Base-by-base conservation (phyloP, 92 coral and sea anemone species). In the Zoanthus gigantus region DNA sequence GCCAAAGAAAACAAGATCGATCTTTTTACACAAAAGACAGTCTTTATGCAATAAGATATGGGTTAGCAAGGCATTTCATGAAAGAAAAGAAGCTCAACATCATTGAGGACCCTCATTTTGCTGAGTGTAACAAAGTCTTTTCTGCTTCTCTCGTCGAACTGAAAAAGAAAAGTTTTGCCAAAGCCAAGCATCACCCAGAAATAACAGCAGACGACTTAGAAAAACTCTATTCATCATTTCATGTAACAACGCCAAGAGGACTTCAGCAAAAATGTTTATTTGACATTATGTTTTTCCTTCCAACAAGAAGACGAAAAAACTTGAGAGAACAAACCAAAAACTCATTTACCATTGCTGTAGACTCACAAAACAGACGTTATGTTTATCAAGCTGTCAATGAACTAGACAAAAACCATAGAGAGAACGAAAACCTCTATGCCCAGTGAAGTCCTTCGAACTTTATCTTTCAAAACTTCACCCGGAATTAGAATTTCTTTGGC, bases 261-360 rank as follows among this genome's bases (percentile, higher is more conserved):
- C 29, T 61, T 6, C 68, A 61, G 68, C 68, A 17, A 15, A 61
- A 61, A 4, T 61, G 65, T 61, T 18, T 16, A 15, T 85, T 92
- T 74, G 67, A 89, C 76, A 63, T 92, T 0, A 89, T 83, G 93
- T 87, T 82, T 76, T 91, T 83, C 58, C 82, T 88, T 13, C 76
- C 54, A 48, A 90, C 92, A 50, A 84, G 90, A 11, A 90, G 92
- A 61, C 57, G 93, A 83, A 85, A 92, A 74, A 92, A 88, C 60
- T 84, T 90, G 17, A 90, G 80, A 56, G 86, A 48, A 60, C 86
- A 30, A 8, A 79, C 81, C 4, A 90, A 88, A 47, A 72, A 79
- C 78, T 23, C 94, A 72, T 90, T 93, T 79, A 85, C 90, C 15
- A 66, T 90, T 28, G 12, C 57, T 13, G 76, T 71, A 85, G 90